Conservation (phyloP, 2,797 vertebrate genomes). For the Scolopax rusticola region DNA sequence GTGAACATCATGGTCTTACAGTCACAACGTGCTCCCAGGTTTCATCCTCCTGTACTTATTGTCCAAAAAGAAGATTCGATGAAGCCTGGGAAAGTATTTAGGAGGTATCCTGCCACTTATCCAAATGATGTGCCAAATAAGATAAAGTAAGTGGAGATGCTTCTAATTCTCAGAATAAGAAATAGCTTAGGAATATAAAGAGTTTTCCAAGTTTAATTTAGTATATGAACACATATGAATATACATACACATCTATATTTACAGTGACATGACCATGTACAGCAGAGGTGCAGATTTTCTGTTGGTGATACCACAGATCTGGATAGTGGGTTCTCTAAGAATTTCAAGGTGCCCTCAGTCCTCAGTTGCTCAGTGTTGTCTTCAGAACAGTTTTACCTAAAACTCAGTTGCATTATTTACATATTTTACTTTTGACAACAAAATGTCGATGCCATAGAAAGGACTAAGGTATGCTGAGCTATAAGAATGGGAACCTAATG, state of each 20-base stretch:
- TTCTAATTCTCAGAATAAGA: background rate
- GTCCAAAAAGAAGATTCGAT: slow-evolving; percentile 79
- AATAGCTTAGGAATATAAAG: background rate
- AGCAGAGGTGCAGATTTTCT: background rate
- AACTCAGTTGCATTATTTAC: background rate
- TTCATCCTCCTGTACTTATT: background rate
- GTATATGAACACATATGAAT: background rate
- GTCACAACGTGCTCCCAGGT: slow-evolving; percentile 79
- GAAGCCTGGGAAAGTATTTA: slow-evolving; percentile 75
- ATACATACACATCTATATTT: background rate
- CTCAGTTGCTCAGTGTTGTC: background rate
- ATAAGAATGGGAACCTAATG: background rate
- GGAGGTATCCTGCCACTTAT: slow-evolving; percentile 74
- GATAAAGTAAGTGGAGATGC: slow-evolving; percentile 75
- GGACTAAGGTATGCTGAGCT: background rate
- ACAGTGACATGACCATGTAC: background rate
- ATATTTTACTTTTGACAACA: background rate
- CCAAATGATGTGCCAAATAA: slow-evolving; percentile 50
- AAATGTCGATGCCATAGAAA: background rate
- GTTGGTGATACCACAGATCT: background rate
- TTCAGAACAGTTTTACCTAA: background rate
- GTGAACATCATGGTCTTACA: slow-evolving; percentile 75
- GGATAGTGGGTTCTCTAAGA: background rate
- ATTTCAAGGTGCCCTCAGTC: background rate
- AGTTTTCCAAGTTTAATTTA: background rate